Base-by-base conservation (phyloP, 2,113 vertebrate genomes). In the Sapayoa aenigma region DNA sequence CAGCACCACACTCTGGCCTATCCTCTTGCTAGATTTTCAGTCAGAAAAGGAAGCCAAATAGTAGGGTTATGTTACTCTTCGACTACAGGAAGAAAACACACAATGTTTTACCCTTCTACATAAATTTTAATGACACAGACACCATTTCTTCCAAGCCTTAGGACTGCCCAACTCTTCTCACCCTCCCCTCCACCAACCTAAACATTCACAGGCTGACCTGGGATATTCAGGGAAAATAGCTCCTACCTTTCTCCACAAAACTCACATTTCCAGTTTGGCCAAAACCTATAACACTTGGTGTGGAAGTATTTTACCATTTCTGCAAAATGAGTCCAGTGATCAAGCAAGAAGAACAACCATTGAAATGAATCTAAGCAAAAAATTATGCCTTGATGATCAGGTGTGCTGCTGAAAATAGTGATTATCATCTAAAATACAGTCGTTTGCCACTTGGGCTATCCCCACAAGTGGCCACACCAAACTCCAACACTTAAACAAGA, bases 341-440 rank as follows among this genome's bases (percentile, higher is more conserved):
- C 19, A 8, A 55, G 33, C 12, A 59, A 62, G 20, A 78, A 67
- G 21, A 22, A 58, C 33, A 31, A 81, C 5, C 27, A 62, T 8
- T 55, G 35, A 77, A 84, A 60, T 33, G 6, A 30, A 46, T n/a
- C 41, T 33, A 23, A 50, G 13, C 1, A 3, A 77, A 85, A 76
- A 46, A 5, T 14, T 44, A 3, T 59, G 17, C 58, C 47, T 56
- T 0, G 0, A 9, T 52, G 19, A 39, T 58, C 27, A 47, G 16
- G 12, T 25, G 7, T 31, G 33, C 21, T 74, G 37, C 50, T 39
- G 30, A 58, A 67, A 93, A 58, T 4, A 68, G 15, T n/a, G 22
- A 46, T 3, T 68, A 30, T 16, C 39, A 19, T 14, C 21, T 33
- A 30, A 55, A 67, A n/a, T 7, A 47, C 10, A 75, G 3, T 44